These are phyloP conservation scores for Aporophyla lueneburgensis DNA, from an alignment of 2,888 invertebrate species.

Conservation along the genomic window DNA sequence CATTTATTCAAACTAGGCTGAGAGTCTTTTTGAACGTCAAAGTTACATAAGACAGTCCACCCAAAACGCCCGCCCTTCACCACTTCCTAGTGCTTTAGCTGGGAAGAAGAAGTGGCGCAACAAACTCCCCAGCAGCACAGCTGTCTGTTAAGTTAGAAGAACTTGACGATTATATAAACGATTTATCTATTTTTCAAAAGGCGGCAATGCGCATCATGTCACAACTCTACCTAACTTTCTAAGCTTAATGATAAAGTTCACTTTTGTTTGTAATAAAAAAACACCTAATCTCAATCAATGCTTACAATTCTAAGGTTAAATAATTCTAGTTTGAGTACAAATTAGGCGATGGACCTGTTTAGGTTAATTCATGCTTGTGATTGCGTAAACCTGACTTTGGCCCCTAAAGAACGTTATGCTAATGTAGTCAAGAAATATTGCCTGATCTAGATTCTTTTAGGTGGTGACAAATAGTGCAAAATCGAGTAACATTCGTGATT, in stretches of 20 bases:
- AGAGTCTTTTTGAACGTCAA: too few relatives aligned
- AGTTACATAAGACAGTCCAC: too few relatives aligned
- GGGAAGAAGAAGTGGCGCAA: too few relatives aligned
- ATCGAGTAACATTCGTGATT: not conserved
- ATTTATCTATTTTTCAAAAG: not conserved
- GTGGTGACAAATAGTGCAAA: not conserved
- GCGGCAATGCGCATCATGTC: not conserved
- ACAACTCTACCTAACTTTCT: not conserved
- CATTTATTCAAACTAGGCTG: too few relatives aligned
- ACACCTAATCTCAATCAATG: not conserved
- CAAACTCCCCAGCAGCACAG: too few relatives aligned
- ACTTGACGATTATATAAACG: too few relatives aligned
- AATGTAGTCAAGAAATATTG: slow-evolving; percentile 11
- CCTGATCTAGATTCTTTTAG: slow-evolving; percentile 12
- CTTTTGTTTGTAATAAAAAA: not conserved
- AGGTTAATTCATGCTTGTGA: slow-evolving; percentile 14
- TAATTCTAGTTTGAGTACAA: slow-evolving; percentile 19
- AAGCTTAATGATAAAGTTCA: not conserved
- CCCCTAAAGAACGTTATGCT: slow-evolving; percentile 12
- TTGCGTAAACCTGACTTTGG: slow-evolving; percentile 39
- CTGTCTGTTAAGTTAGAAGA: too few relatives aligned
- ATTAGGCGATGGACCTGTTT: slow-evolving; percentile 33
- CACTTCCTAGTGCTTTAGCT: too few relatives aligned
- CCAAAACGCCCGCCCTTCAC: too few relatives aligned
- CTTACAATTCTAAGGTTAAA: slow-evolving; percentile 4